phyloP scores from a whole-genome alignment of 2,888 invertebrate genomes.

The Danaus chrysippus region DNA sequence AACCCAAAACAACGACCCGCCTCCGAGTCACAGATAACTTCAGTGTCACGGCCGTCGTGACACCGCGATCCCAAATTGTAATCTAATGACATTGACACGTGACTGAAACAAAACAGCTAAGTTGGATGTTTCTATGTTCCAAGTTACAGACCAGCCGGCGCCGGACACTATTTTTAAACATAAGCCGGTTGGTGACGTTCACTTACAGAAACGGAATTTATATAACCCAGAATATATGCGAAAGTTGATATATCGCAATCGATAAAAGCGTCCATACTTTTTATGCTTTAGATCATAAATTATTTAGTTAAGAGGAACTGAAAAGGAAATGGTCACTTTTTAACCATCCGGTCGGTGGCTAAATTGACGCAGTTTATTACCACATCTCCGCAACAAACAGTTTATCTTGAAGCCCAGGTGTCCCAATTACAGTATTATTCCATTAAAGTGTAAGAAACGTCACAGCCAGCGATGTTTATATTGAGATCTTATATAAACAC shows the following conservation, averaged over 20 bases:
- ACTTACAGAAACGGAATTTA: not conserved
- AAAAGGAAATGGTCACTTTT: constrained; percentile 61
- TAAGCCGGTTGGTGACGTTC: not conserved
- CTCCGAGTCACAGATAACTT: constrained; percentile 39
- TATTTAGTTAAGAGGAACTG: constrained; percentile 25
- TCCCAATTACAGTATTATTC: constrained; percentile 30
- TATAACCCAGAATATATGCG: not conserved
- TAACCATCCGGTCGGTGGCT: constrained; percentile 48
- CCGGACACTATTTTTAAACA: not conserved
- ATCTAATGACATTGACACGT: constrained; percentile 44
- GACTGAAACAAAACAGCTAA: constrained; percentile 17
- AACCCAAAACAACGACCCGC: constrained; percentile 41
- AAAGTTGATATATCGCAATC: constrained; percentile 1
- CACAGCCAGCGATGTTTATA: not conserved
- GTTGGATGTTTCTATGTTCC: constrained; percentile 3
- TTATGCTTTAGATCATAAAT: constrained; percentile 14
- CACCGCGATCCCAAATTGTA: constrained; percentile 40
- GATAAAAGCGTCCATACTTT: not conserved
- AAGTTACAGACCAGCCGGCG: not conserved
- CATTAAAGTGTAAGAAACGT: constrained; percentile 16
- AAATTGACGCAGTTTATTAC: constrained; percentile 52
- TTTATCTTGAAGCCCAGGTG: constrained; percentile 27
- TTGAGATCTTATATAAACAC: constrained; percentile 8
- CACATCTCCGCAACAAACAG: constrained; percentile 39
- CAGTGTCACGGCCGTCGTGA: constrained; percentile 49